A percentile compares a stretch with the other conserved stretches of the same genome.
Evolutionary conservation across 2,113 vertebrate species (phyloP).

Genomic region (Lophotis ruficrista): DNA sequence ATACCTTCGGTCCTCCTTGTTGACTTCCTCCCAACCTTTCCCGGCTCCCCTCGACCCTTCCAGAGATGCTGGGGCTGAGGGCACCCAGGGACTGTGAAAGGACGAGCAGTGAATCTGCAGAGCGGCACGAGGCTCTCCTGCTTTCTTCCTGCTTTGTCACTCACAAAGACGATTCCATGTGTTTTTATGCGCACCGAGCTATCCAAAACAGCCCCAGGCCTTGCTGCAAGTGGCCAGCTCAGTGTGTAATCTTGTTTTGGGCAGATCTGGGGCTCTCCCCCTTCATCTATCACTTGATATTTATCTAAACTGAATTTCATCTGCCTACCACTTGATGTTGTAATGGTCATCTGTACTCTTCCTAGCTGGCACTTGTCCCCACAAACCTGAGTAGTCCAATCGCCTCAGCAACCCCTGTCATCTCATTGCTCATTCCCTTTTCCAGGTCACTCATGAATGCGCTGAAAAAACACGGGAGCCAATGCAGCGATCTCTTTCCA

Average conservation of each 20-base stretch:
- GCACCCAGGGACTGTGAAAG: neutral
- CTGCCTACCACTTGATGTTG: neutral
- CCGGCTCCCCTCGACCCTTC: fast-evolving
- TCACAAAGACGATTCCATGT: neutral
- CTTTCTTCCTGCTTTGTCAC: neutral
- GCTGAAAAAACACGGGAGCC: neutral
- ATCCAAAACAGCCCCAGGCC: neutral
- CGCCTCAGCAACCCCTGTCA: neutral
- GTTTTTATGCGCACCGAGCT: neutral
- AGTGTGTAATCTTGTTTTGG: neutral
- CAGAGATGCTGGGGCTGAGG: neutral
- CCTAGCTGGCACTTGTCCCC: neutral
- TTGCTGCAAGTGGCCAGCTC: neutral
- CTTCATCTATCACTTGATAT: neutral
- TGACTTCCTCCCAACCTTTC: neutral
- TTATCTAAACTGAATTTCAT: conserved; percentile 47
- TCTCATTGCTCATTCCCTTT: conserved; percentile 18
- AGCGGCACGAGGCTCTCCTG: neutral
- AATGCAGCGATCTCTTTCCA: neutral
- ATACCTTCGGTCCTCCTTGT: neutral
- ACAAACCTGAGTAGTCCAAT: conserved; percentile 25
- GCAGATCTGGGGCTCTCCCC: neutral
- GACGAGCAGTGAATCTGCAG: neutral
- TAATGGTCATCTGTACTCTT: conserved; percentile 4
- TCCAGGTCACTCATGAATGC: neutral